Conservation (phyloP, 2,113 vertebrate genomes). For the Lates calcarifer region DNA sequence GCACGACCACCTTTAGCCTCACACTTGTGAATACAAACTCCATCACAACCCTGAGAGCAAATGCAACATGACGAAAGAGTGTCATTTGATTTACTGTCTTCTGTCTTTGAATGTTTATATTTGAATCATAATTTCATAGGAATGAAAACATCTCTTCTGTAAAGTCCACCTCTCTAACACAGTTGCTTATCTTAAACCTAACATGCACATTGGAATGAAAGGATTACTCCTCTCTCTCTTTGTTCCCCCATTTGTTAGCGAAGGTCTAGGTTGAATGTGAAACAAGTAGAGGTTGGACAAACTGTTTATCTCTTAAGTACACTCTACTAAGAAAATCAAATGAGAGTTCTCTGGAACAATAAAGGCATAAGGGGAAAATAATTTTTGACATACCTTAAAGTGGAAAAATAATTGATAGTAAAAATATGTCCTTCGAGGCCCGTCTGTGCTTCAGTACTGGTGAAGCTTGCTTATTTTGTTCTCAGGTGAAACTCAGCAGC, state of each 20-base stretch:
- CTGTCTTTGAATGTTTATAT: not conserved
- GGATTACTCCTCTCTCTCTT: not conserved
- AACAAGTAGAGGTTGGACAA: not conserved
- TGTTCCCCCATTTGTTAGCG: not conserved
- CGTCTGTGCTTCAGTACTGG: conserved; percentile 8
- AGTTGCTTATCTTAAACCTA: not conserved
- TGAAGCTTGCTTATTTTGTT: conserved; percentile 39
- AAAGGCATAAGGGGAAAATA: not conserved
- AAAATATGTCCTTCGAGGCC: conserved; percentile 2
- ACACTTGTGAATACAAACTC: conserved; percentile 12
- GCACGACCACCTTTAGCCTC: conserved; percentile 44
- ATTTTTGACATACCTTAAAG: conserved; percentile 62
- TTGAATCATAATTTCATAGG: not conserved
- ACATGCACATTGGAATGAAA: not conserved
- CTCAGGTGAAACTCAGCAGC: conserved; percentile 77
- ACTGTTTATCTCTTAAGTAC: not conserved
- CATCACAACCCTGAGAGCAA: conserved; percentile 65
- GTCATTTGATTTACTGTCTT: not conserved
- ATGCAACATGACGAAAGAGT: conserved; percentile 5
- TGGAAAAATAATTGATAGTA: conserved; percentile 47
- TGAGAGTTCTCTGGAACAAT: not conserved
- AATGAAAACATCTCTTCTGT: not conserved
- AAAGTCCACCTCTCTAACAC: not conserved
- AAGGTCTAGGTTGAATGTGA: conserved; percentile 2
- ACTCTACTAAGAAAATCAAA: conserved; percentile 7